Evolutionary conservation across 2,797 vertebrate genomes (phyloP).

Genomic region (Semotilus atromaculatus): DNA sequence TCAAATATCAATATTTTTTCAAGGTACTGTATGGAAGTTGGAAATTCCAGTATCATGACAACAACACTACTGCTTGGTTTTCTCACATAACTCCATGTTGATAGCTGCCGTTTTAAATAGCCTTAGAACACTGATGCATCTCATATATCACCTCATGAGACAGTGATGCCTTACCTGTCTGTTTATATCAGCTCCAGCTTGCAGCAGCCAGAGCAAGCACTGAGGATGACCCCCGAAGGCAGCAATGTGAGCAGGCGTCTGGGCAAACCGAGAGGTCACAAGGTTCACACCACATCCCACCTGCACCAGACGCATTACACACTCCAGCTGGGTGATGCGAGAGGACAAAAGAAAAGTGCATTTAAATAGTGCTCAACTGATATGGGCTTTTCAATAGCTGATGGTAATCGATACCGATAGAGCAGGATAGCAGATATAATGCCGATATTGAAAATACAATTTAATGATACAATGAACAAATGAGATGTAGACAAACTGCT

Average conservation of each 20-base stretch:
- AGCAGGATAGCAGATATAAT: background rate
- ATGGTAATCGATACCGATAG: background rate
- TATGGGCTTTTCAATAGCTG: background rate
- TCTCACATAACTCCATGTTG: background rate
- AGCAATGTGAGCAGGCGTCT: slow-evolving; percentile 97
- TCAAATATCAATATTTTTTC: too few species aligned
- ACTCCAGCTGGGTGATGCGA: slow-evolving; percentile 86
- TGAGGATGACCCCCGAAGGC: slow-evolving; percentile 98
- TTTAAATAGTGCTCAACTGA: background rate
- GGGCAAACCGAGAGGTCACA: slow-evolving; percentile 92
- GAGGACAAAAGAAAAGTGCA: background rate
- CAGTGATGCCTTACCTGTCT: slow-evolving; percentile 84
- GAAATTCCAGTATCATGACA: too few species aligned
- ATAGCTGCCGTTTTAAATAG: background rate
- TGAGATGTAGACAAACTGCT: background rate
- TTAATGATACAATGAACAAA: background rate
- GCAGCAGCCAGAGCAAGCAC: slow-evolving; percentile 95
- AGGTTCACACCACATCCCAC: slow-evolving; percentile 91
- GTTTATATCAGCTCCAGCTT: slow-evolving; percentile 95
- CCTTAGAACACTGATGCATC: background rate
- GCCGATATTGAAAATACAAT: background rate
- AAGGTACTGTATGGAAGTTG: too few species aligned
- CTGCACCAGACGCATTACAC: slow-evolving; percentile 91
- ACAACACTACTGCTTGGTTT: too few species aligned
- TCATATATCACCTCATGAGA: background rate